Evolutionary conservation across 2,888 invertebrate species (phyloP), one percentile per base, ranked within the genome.

Genomic region (Philhelius pedissequus): DNA sequence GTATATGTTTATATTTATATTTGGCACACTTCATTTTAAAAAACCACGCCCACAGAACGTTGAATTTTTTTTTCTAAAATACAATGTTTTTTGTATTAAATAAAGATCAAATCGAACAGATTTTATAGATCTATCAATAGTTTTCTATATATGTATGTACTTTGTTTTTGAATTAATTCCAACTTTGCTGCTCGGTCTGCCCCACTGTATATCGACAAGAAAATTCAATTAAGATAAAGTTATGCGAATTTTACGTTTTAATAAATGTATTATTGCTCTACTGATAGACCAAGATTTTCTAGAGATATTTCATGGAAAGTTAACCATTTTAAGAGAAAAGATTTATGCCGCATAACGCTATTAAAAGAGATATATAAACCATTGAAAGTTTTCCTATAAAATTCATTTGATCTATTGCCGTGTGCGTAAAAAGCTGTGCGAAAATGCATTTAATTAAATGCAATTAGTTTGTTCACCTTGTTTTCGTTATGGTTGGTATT

Each of bases 381-480:
- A 30, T 54, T 38, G 3, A 13, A 40, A n/a, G 8, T 38, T 15
- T 40, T 60, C 60, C 40, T 40, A 20, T 58, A 38, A 18, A 32
- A 20, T 35, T 5, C 7, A 35, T 35, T 64, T 48, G 45, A 64
- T 64, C 20, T 64, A 64, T 64, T 64, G n/a, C 45, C 64, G 64
- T 48, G 22, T 48, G 32, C 18, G 13, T 54, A 18, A 52, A 18
- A 52, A 52, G 2, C 4, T 30, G 2, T 52, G 15, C 8, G 13
- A 38, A 30, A 48, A 48, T n/a, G 48, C 32, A 79, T 60, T 74
- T 76, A 81, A 81, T 81, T 76, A 71, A 50, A 71, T 71, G 40
- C 70, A 76, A 81, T 81, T 81, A 81, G 70, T 81, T 76, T 81
- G 76, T 66, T 81, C 50, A 66, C 75, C 81, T 81, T 81, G 76